phyloP scores from a whole-genome alignment of 2,113 vertebrate species.

The Dryoscopus gambensis region DNA sequence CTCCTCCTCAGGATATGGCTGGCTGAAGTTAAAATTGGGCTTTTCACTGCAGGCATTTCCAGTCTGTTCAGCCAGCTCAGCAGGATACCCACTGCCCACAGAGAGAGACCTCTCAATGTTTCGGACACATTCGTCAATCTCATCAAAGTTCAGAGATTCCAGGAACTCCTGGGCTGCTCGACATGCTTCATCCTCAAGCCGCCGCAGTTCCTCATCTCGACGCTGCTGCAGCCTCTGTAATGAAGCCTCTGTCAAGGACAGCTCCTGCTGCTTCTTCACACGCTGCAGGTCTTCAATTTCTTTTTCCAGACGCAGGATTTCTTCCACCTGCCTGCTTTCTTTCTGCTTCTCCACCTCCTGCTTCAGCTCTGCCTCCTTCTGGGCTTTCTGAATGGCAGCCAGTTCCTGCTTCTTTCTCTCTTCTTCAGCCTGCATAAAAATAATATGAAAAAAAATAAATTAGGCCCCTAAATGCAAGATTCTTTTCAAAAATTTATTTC shows the following conservation, averaged over 20 bases:
- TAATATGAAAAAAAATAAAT: not conserved
- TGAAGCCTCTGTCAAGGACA: slow-evolving; percentile 86
- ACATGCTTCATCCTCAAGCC: slow-evolving; percentile 92
- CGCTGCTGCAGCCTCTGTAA: slow-evolving; percentile 86
- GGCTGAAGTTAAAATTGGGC: slow-evolving; percentile 81
- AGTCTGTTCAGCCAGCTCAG: slow-evolving; percentile 29
- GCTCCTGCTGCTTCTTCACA: slow-evolving; percentile 92
- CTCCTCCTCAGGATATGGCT: slow-evolving; percentile 84
- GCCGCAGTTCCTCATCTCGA: slow-evolving; percentile 86
- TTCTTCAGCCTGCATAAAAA: slow-evolving; percentile 70
- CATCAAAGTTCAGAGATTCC: slow-evolving; percentile 92
- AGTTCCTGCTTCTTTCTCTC: slow-evolving; percentile 61
- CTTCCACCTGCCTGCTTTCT: slow-evolving; percentile 90
- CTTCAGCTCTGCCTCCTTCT: slow-evolving; percentile 60
- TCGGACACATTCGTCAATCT: slow-evolving; percentile 95
- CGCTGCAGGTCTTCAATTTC: slow-evolving; percentile 92
- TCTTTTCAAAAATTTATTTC: not conserved
- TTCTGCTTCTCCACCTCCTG: slow-evolving; percentile 72
- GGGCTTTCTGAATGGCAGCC: slow-evolving; percentile 50
- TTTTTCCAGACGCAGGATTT: slow-evolving; percentile 92
- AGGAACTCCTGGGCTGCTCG: slow-evolving; percentile 94
- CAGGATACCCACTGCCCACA: slow-evolving; percentile 15
- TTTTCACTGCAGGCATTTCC: slow-evolving; percentile 37
- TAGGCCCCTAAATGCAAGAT: not conserved
- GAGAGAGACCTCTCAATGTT: slow-evolving; percentile 90